Evolutionary conservation across 2,113 vertebrate genomes (phyloP).

Genomic region (Pleuronectes platessa): DNA sequence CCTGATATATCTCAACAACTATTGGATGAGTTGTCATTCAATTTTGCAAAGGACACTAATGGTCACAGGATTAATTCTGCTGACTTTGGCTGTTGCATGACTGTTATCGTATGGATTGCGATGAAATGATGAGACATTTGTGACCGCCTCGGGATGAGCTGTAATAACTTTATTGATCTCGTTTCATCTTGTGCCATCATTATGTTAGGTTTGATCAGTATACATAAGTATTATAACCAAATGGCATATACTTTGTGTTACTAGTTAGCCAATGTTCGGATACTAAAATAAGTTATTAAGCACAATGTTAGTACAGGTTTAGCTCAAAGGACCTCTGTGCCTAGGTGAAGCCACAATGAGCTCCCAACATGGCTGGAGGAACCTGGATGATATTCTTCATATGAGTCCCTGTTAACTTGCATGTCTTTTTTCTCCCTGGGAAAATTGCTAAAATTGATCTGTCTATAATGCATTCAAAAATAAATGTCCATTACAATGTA

Average conservation of each 20-base stretch:
- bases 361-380: not conserved
- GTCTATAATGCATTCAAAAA: not conserved
- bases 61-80: not conserved
- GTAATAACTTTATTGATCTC: not conserved
- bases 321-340: too few species aligned
- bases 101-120: not conserved
- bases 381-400: not conserved
- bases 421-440: not conserved
- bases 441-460: not conserved
- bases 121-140: not conserved
- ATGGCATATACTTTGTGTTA: not conserved
- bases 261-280: not conserved
- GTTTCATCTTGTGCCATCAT: not conserved
- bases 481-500: conserved; percentile 6
- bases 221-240: too few species aligned
- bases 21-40: not conserved
- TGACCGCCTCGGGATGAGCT: not conserved
- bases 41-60: too few species aligned
- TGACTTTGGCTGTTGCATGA: not conserved
- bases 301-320: too few species aligned
- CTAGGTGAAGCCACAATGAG: not conserved
- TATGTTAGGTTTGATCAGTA: not conserved
- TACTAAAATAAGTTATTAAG: too few species aligned
- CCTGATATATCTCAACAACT: not conserved
- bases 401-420: not conserved